Evolutionary conservation across 2,113 vertebrate genomes (phyloP).

Genomic region (Ageneiosus marmoratus): DNA sequence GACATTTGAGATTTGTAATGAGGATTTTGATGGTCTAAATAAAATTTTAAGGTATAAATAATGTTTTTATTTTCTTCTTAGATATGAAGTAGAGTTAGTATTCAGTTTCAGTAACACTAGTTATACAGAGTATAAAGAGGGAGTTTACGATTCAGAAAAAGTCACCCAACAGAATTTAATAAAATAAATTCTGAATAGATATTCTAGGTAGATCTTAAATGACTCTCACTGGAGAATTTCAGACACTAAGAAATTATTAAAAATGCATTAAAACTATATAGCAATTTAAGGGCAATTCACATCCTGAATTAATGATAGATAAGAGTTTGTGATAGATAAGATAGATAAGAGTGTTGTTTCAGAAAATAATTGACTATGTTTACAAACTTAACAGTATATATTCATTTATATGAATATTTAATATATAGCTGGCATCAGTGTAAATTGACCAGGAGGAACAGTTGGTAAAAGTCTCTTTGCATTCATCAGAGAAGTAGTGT

Average conservation of each 20-base stretch:
- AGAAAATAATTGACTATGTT: background rate
- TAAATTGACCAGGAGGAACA: background rate
- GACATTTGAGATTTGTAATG: background rate
- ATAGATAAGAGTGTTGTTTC: background rate
- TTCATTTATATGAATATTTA: background rate
- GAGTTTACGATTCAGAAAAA: background rate
- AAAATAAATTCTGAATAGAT: background rate
- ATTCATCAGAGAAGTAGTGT: slow-evolving; percentile 32
- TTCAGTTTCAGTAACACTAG: background rate
- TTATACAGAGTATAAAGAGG: too few relatives aligned
- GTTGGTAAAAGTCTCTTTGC: slow-evolving; percentile 14
- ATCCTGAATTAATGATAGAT: too few relatives aligned
- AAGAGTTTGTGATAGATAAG: background rate
- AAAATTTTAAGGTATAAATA: background rate
- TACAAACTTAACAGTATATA: background rate
- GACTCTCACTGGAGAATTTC: background rate
- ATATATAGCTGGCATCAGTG: background rate
- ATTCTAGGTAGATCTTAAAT: background rate
- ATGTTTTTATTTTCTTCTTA: background rate
- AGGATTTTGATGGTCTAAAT: background rate
- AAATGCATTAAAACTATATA: background rate
- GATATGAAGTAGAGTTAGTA: background rate
- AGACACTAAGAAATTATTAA: background rate
- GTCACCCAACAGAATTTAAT: too few relatives aligned
- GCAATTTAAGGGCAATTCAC: background rate